Base-by-base conservation (phyloP, 2,113 vertebrate genomes). In the Esox niger region DNA sequence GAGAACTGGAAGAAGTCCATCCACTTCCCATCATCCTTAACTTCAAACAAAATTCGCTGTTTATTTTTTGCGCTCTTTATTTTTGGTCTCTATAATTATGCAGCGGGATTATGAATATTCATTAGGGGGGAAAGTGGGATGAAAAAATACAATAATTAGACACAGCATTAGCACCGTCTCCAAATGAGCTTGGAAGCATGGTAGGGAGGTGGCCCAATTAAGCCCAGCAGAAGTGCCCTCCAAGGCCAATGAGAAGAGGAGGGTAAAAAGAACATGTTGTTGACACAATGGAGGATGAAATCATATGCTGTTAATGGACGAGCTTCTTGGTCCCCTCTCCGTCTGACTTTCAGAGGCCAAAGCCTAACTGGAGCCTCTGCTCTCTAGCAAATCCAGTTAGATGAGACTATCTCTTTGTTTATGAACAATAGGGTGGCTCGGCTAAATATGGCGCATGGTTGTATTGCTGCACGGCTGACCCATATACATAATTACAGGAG, bases 141-240 rank as follows among this genome's bases (percentile, higher is more conserved):
- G 61, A 57, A 38, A 13, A 31, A 69, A 62, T 74, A 79, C 70
- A 71, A 70, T 78, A 69, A 81, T 84, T 81, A 82, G 79, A 76
- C 67, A 62, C 56, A 66, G 27, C 63, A 63, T 79, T 77, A 56
- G 64, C 75, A 71, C 62, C 63, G 66, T 63, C 35, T 64, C 13
- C 35, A 67, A 74, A 74, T 73, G 38, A 61, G 67, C 58, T 57
- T 49, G 64, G 77, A 81, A 61, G 65, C 62, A 38, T 70, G 66
- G 27, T 70, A 80, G 79, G 59, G 68, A 33, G 69, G 71, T 52
- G 60, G 65, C 76, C 64, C 74, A 82, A 81, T 81, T 74, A 81
- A 25, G 30, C 31, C n/a, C 47, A n/a, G n/a, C 13, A 7, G n/a
- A 49, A 20, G n/a, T 33, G 29, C n/a, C 64, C 29, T 32, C 17